A percentile compares a stretch with the other conserved stretches of the same genome.
phyloP scores from a whole-genome alignment of 2,797 vertebrate species.

The Macropodus opercularis region DNA sequence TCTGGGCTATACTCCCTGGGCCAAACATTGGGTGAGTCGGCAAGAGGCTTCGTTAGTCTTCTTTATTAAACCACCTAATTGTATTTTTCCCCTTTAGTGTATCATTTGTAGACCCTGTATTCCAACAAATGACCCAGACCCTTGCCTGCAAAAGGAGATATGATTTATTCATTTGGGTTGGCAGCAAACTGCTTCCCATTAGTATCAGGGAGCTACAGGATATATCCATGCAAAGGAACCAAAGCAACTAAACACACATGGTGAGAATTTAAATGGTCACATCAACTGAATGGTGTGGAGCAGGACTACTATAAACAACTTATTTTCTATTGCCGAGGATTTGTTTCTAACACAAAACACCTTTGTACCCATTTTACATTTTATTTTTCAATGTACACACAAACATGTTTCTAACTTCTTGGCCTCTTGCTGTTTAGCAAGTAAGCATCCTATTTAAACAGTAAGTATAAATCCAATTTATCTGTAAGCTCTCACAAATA shows the following conservation, averaged over 20 bases:
- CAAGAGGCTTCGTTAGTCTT: conserved; percentile 64
- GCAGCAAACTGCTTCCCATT: conserved; percentile 60
- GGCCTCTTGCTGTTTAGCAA: not conserved
- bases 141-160: conserved; percentile 64
- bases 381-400: conserved; percentile 13
- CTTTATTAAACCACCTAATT: conserved; percentile 81
- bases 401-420: not conserved
- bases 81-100: conserved; percentile 76
- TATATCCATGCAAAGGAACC: conserved; percentile 29
- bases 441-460: conserved; percentile 36
- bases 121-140: conserved; percentile 75
- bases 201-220: conserved; percentile 43
- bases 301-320: conserved; percentile 2
- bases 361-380: not conserved
- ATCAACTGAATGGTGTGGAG: conserved; percentile 30
- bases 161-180: conserved; percentile 76
- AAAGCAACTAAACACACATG: conserved; percentile 34
- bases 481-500: conserved; percentile 24
- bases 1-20: conserved; percentile 65
- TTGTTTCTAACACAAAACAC: not conserved
- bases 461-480: conserved; percentile 27
- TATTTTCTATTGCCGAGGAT: conserved; percentile 10
- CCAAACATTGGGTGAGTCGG: conserved; percentile 35
- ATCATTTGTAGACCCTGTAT: conserved; percentile 74
- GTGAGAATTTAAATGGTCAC: conserved; percentile 43